phyloP scores from a whole-genome alignment of 1,140 invertebrate genomes.

The Hyphantria cunea region DNA sequence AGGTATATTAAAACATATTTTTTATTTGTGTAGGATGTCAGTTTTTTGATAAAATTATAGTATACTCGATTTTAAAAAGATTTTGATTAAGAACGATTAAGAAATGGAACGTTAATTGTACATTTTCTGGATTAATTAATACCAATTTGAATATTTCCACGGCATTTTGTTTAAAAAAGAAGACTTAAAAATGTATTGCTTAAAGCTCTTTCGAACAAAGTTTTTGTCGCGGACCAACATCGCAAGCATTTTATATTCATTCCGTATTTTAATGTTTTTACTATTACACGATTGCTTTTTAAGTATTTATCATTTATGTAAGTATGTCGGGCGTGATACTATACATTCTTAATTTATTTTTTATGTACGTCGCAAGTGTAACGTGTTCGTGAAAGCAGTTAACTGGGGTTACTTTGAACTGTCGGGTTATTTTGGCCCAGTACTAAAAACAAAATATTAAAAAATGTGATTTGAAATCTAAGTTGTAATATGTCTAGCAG shows the following conservation, averaged over 20 bases:
- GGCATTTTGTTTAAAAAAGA: not conserved
- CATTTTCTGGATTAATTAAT: not conserved
- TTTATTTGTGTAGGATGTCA: too few species aligned
- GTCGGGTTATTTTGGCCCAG: not conserved
- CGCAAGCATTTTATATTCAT: not conserved
- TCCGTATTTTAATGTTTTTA: not conserved
- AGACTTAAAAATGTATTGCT: not conserved
- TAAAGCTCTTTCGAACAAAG: not conserved
- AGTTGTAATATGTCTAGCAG: too few species aligned
- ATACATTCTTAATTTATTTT: not conserved
- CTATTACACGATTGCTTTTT: not conserved
- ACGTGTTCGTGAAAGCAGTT: not conserved
- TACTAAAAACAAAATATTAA: not conserved
- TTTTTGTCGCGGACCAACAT: not conserved
- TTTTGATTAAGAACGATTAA: too few species aligned
- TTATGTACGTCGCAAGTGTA: too few species aligned
- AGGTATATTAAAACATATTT: too few species aligned
- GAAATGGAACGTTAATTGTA: not conserved
- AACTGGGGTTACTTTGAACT: not conserved
- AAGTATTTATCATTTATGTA: not conserved
- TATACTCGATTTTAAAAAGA: too few species aligned
- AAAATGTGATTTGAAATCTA: too few species aligned
- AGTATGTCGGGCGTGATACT: not conserved
- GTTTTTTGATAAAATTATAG: too few species aligned
- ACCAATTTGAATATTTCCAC: not conserved